Evolutionary conservation across 2,888 invertebrate genomes (phyloP), one percentile per base, ranked within the genome.

Genomic region (Unio pictorum): DNA sequence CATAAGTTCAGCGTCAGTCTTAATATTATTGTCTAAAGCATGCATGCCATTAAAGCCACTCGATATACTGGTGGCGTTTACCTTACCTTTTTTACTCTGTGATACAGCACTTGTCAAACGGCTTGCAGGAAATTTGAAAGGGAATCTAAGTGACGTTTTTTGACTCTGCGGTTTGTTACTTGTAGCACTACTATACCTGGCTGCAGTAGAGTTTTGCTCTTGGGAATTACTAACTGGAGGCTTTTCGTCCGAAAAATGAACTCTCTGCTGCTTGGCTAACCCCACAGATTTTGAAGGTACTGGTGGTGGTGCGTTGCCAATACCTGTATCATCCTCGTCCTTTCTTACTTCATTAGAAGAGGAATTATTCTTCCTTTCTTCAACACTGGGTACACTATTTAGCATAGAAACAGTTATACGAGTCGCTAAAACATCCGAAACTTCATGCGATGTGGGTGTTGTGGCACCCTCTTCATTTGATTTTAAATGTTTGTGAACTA

Each of bases 1-100:
- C 66, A 81, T 72, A 76, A 71, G 76, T 74, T 78, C 78, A 65
- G 74, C 76, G 63, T 78, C 76, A 74, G 62, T 73, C 70, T 76
- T 76, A 66, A 73, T 71, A 64, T 75, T 74, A 69, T 57, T 60
- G 69, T 76, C 74, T 55, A 73, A 64, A 61, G 66, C 73, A 78
- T 76, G 78, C 75, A 78, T 67, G 73, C 76, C 73, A 23, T 60
- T 55, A 23, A 64, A 23, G 45, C 34, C 54, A 66, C 62, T 57
- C 58, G 28, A 61, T 56, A 62, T 58, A 34, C 20, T 64, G 56
- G 34, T 57, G 34, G 56, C 28, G 15, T 56, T 62, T 67, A 55
- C 65, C 78, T 76, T 76, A 76, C 78, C 76, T 78, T 76, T 74
- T 67, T 74, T 78, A 68, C 70, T 76, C 65, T 76, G 71, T 65